These are phyloP conservation scores for Hipposideros armiger DNA, from an alignment of 2,113 vertebrate species.

Conservation along the genomic window DNA sequence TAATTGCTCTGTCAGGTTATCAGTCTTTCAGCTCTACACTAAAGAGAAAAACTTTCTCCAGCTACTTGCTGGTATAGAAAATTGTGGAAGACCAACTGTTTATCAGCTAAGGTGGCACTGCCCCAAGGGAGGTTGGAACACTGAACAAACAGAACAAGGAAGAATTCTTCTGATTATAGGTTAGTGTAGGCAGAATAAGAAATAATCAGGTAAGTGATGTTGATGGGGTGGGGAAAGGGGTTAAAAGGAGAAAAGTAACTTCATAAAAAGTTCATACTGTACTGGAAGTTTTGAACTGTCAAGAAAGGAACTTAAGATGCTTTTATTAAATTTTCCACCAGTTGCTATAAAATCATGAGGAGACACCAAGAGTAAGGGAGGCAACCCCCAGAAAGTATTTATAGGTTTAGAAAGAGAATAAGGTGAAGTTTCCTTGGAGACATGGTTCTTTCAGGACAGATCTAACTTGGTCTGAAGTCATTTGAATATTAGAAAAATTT, in stretches of 20 bases:
- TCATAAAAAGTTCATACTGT: background rate
- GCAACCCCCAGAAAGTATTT: conserved; percentile 60
- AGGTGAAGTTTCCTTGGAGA: conserved; percentile 80
- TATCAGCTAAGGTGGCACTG: background rate
- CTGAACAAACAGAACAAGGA: background rate
- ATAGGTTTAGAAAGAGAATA: conserved; percentile 72
- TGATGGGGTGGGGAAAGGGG: background rate
- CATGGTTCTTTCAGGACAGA: conserved; percentile 67
- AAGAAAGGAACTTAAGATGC: background rate
- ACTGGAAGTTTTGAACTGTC: background rate
- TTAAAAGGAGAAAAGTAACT: background rate
- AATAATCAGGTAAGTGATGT: background rate
- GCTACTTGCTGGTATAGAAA: background rate
- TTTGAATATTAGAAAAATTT: conserved; percentile 58
- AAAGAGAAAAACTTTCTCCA: conserved; percentile 44
- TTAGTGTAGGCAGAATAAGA: background rate
- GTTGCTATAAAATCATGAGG: conserved; percentile 54
- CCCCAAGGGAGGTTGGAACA: background rate
- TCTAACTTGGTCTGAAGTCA: conserved; percentile 59
- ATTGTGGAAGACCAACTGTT: background rate
- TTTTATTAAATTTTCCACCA: conserved; percentile 56
- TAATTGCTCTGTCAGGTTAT: conserved; percentile 70
- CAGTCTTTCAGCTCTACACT: background rate
- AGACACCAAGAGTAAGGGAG: conserved; percentile 49
- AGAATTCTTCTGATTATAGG: background rate